These are phyloP conservation scores for Drosophila bocki DNA, from an alignment of 1,140 invertebrate species.

Conservation along the genomic window DNA sequence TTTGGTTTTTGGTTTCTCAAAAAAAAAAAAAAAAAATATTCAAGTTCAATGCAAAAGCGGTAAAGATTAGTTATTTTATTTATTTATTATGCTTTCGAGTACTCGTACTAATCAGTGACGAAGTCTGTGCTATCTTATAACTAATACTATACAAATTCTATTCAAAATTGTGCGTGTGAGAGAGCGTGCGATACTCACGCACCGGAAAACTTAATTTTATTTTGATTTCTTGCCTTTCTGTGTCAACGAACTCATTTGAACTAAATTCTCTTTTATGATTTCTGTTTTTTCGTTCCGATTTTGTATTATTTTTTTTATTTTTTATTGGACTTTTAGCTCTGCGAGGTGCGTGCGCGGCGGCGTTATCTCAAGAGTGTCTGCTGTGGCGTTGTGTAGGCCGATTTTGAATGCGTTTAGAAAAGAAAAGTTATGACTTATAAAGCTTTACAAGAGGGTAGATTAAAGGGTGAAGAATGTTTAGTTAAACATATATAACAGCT, in stretches of 20 bases:
- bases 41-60: slow-evolving; percentile 66
- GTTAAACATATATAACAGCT: not conserved
- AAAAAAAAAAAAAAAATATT: slow-evolving; percentile 51
- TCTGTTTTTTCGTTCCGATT: slow-evolving; percentile 47
- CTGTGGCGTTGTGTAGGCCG: slow-evolving; percentile 65
- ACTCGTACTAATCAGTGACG: slow-evolving; percentile 42
- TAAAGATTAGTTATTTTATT: slow-evolving; percentile 30
- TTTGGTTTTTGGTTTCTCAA: slow-evolving; percentile 2
- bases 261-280: slow-evolving; percentile 74
- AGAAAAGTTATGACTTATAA: slow-evolving; percentile 72
- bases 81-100: slow-evolving; percentile 7
- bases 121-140: slow-evolving; percentile 31
- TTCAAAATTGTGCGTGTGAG: slow-evolving; percentile 29
- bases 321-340: slow-evolving; percentile 28
- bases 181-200: slow-evolving; percentile 24
- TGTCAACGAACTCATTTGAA: slow-evolving; percentile 78
- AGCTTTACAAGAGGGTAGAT: not conserved
- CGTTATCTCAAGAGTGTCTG: slow-evolving; percentile 54
- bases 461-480: not conserved
- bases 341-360: slow-evolving; percentile 44
- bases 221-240: slow-evolving; percentile 78
- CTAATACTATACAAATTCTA: slow-evolving; percentile 1
- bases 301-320: slow-evolving; percentile 42
- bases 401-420: slow-evolving; percentile 66
- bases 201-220: slow-evolving; percentile 54